Evolutionary conservation across 2,797 vertebrate genomes (phyloP).

Genomic region (Acanthurus lineatus): DNA sequence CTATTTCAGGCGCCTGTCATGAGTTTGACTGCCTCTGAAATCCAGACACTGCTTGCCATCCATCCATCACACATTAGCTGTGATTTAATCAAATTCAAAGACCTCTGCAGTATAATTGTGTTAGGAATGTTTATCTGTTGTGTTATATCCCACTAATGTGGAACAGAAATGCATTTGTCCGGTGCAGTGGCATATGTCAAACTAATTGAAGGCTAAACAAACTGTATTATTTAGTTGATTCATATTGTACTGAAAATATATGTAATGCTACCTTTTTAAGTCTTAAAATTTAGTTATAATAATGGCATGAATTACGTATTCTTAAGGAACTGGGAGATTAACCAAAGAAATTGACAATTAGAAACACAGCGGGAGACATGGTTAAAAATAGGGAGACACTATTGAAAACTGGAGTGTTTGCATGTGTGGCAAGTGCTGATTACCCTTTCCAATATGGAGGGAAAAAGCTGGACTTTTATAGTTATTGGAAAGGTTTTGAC

Average conservation of each 20-base stretch:
- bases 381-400: no score
- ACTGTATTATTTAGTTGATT: no score
- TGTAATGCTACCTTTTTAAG: background rate
- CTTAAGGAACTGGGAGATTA: no score
- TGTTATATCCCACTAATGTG: slow-evolving; percentile 6
- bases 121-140: slow-evolving; percentile 12
- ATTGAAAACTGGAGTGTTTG: no score
- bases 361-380: no score
- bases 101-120: background rate
- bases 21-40: background rate
- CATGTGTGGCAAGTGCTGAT: no score
- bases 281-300: no score
- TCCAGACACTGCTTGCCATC: background rate
- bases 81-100: slow-evolving; percentile 16
- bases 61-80: background rate
- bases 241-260: background rate
- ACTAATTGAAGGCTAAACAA: background rate
- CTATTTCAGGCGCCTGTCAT: background rate
- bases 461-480: no score
- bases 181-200: background rate
- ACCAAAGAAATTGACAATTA: no score
- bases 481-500: no score
- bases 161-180: background rate
- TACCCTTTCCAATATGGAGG: no score
- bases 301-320: no score